These are phyloP conservation scores for Volucella inanis DNA, from an alignment of 2,888 invertebrate species.

Conservation along the genomic window DNA sequence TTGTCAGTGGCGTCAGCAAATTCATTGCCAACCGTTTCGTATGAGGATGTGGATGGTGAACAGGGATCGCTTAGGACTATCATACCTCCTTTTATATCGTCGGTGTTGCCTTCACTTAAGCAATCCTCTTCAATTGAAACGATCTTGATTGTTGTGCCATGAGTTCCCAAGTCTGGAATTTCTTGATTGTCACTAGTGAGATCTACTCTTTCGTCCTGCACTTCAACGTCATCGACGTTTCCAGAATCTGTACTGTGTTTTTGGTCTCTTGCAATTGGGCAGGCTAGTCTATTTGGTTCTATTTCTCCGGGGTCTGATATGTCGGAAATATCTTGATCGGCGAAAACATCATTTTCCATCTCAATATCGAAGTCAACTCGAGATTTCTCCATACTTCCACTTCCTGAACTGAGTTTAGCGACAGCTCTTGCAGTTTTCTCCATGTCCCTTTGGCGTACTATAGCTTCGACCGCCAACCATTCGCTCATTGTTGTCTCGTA, in stretches of 20 bases:
- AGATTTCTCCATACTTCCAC: constrained; percentile 84
- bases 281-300: constrained; percentile 80
- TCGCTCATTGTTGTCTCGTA: constrained; percentile 97
- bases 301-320: constrained; percentile 84
- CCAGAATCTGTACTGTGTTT: constrained; percentile 83
- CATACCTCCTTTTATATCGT: constrained; percentile 76
- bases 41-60: constrained; percentile 82
- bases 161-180: background rate
- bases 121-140: constrained; percentile 73
- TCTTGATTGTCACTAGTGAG: constrained; percentile 59
- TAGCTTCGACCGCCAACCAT: constrained; percentile 97
- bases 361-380: constrained; percentile 84
- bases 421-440: constrained; percentile 93
- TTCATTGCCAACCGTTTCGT: constrained; percentile 83
- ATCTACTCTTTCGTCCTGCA: constrained; percentile 78
- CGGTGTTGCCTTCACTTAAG: constrained; percentile 43
- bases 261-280: constrained; percentile 81
- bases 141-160: constrained; percentile 44
- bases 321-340: constrained; percentile 84
- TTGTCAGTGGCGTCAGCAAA: constrained; percentile 79
- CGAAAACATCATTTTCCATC: constrained; percentile 85
- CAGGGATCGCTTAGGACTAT: constrained; percentile 75
- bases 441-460: constrained; percentile 91
- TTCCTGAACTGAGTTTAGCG: constrained; percentile 92
- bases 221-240: constrained; percentile 82